Conservation (phyloP, 2,113 vertebrate genomes). For the Orycteropus afer region DNA sequence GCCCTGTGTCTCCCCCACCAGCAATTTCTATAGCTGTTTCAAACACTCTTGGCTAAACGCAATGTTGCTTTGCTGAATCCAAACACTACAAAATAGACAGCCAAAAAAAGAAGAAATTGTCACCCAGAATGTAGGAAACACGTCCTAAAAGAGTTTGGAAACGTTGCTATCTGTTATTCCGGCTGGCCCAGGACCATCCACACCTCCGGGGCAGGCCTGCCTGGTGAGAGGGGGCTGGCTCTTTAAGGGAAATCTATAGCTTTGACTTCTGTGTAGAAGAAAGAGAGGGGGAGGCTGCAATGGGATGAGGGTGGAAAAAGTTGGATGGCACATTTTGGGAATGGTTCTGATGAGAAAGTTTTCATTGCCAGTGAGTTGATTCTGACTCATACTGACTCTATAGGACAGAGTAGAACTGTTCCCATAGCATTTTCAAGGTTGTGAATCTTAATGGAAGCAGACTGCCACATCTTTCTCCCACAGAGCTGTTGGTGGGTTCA, state of each 20-base stretch:
- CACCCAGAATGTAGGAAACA: slow-evolving; percentile 60
- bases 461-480: background rate
- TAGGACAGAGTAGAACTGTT: background rate
- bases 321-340: background rate
- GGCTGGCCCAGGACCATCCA: background rate
- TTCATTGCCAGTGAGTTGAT: background rate
- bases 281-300: background rate
- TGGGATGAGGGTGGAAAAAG: background rate
- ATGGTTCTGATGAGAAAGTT: no score
- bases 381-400: background rate
- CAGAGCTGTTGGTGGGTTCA: background rate
- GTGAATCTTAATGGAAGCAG: background rate
- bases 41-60: slow-evolving; percentile 49
- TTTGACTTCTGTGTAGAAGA: background rate
- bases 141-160: slow-evolving; percentile 50
- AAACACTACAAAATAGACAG: slow-evolving; percentile 60
- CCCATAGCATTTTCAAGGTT: background rate
- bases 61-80: slow-evolving; percentile 49
- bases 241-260: background rate
- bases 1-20: background rate
- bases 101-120: slow-evolving; percentile 53
- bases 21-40: slow-evolving; percentile 13
- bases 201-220: background rate
- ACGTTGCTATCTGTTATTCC: slow-evolving; percentile 39
- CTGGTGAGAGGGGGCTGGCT: background rate